Conservation (phyloP, 1,140 invertebrate species). For the Bombus vancouverensis region DNA sequence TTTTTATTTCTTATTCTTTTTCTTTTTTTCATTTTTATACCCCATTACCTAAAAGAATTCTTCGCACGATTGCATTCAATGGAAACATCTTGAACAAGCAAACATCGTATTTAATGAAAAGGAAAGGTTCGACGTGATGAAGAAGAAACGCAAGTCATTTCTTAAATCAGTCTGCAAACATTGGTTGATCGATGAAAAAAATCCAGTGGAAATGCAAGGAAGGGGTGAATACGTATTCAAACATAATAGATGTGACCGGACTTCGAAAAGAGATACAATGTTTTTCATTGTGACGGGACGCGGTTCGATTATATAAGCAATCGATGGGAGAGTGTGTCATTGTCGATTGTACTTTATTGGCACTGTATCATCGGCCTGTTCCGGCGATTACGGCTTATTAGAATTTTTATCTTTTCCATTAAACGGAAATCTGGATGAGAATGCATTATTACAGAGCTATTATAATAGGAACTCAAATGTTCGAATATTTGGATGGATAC, state of each 20-base stretch:
- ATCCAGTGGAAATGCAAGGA: no score
- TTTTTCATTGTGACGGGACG: constrained; percentile 37
- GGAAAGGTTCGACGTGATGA: not conserved
- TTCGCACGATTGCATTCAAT: not conserved
- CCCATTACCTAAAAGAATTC: not conserved
- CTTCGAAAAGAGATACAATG: constrained; percentile 12
- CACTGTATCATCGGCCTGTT: constrained; percentile 17
- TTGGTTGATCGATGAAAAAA: not conserved
- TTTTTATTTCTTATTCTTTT: not conserved
- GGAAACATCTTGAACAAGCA: not conserved
- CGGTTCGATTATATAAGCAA: constrained; percentile 41
- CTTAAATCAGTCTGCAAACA: not conserved
- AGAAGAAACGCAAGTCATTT: not conserved
- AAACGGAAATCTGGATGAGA: not conserved
- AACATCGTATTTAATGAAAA: not conserved
- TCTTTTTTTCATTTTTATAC: not conserved
- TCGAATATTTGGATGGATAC: constrained; percentile 13
- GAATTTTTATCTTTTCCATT: not conserved
- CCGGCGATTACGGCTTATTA: not conserved
- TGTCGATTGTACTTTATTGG: not conserved
- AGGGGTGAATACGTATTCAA: not conserved
- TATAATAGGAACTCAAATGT: not conserved
- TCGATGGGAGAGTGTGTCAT: not conserved
- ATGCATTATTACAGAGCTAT: not conserved
- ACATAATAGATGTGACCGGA: constrained; percentile 32